Conservation (phyloP, 1,140 invertebrate genomes). For the Lithobius niger region DNA sequence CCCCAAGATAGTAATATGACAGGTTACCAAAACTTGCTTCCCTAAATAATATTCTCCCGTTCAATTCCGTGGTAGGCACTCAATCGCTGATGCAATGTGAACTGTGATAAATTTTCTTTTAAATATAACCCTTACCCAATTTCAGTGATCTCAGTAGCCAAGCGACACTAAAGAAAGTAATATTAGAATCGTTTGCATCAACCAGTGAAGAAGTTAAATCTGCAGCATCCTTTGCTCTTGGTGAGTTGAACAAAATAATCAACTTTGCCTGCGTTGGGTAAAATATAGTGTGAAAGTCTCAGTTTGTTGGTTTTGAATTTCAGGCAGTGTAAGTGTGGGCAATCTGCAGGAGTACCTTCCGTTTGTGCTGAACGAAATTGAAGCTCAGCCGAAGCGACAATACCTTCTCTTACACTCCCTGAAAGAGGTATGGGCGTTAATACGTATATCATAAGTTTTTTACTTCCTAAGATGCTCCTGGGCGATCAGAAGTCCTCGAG, state of each 20-base stretch:
- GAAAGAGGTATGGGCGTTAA: slow-evolving; percentile 74
- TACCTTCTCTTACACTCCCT: slow-evolving; percentile 92
- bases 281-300: not conserved
- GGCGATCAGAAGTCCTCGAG: too few species aligned
- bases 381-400: slow-evolving; percentile 81
- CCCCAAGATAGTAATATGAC: too few species aligned
- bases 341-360: slow-evolving; percentile 88
- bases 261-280: not conserved
- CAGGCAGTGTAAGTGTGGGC: slow-evolving; percentile 74
- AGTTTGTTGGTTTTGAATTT: slow-evolving; percentile 14
- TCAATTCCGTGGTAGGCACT: too few species aligned
- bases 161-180: slow-evolving; percentile 36
- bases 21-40: too few species aligned
- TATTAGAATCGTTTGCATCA: slow-evolving; percentile 43
- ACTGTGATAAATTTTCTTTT: too few species aligned
- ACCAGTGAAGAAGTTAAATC: slow-evolving; percentile 60
- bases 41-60: too few species aligned
- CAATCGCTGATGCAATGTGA: too few species aligned
- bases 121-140: too few species aligned
- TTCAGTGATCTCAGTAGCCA: slow-evolving; percentile 73
- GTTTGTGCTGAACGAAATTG: slow-evolving; percentile 87
- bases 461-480: too few species aligned
- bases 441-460: too few species aligned
- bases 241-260: slow-evolving; percentile 27
- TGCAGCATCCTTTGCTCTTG: slow-evolving; percentile 89